Evolutionary conservation across 2,113 vertebrate genomes (phyloP).

Genomic region (Coptodon bakossiorum): DNA sequence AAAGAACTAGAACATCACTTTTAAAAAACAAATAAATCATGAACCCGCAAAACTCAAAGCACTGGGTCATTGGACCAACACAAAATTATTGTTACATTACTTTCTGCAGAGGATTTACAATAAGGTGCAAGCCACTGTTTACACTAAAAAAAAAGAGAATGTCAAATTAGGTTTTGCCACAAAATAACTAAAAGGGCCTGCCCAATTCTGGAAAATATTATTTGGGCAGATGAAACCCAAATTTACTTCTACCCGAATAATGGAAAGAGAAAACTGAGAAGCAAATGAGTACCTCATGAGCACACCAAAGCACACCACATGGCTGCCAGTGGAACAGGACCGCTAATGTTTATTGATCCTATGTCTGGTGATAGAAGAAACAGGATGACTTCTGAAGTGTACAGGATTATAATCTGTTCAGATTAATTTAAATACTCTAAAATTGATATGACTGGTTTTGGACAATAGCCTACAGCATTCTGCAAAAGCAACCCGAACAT

Average conservation of each 20-base stretch:
- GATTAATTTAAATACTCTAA: neutral
- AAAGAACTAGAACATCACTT: neutral
- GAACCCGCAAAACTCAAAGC: rapidly evolving
- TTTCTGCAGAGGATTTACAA: neutral
- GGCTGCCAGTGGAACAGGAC: neutral
- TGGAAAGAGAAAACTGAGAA: neutral
- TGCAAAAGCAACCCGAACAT: neutral
- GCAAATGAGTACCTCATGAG: neutral
- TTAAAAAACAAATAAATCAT: neutral
- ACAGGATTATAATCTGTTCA: neutral
- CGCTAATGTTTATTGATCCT: neutral
- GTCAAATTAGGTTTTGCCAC: rapidly evolving
- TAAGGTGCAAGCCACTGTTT: neutral
- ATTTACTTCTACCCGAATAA: neutral
- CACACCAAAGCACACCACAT: neutral
- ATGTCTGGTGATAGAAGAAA: neutral
- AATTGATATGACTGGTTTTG: neutral
- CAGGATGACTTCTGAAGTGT: neutral
- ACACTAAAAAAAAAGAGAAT: neutral
- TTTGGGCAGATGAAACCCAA: neutral
- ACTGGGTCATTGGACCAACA: no score
- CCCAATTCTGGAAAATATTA: neutral
- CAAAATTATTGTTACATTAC: neutral
- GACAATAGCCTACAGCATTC: neutral
- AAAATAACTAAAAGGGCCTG: neutral